Base-by-base conservation (phyloP, 2,888 invertebrate species). In the Scaptomyza tumidula region DNA sequence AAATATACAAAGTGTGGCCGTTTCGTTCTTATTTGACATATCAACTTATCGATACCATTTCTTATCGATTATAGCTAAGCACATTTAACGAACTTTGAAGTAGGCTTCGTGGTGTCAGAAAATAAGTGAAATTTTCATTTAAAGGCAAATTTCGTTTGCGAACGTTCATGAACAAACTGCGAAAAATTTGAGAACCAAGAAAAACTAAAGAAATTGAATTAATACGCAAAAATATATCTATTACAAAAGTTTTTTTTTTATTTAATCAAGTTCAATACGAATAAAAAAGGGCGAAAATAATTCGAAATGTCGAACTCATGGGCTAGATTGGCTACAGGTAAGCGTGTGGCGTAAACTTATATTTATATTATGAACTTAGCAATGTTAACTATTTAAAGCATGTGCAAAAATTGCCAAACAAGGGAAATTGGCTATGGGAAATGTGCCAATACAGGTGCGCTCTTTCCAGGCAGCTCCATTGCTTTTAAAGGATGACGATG, bases 321-420 rank as follows among this genome's bases (percentile, higher is more conserved):
- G 60, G 57, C 52, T 19, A 71, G 75, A 67, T 65, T 83, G 43
- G 57, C 65, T 14, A 50, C 49, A 6, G 83, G 84, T 86, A 75
- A 78, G 77, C 16, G 3, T 33, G 6, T 1, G 3, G 1, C 13
- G 41, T 29, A 2, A 6, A 1, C 2, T 13, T 35, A n/a, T 7
- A 0, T 4, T 3, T 2, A 3, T 7, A 4, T 4, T n/a, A 9
- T 14, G 1, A 0, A 37, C 5, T 49, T 0, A 43, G 6, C 10
- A 29, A 11, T 6, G 1, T 13, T 49, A 27, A 39, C 13, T 48
- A 13, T 37, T 60, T 37, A 1, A 14, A 81, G 85, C 65, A 11
- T 71, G 65, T 27, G 54, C 61, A 3, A 74, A 57, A 41, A 7
- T 35, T 13, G 52, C 46, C 6, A 63, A 45, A 16, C 65, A 39